A percentile compares a stretch with the other conserved stretches of the same genome.
These are phyloP conservation scores for Campylomormyrus numenius DNA, from an alignment of 2,113 vertebrate species.

Conservation along the genomic window DNA sequence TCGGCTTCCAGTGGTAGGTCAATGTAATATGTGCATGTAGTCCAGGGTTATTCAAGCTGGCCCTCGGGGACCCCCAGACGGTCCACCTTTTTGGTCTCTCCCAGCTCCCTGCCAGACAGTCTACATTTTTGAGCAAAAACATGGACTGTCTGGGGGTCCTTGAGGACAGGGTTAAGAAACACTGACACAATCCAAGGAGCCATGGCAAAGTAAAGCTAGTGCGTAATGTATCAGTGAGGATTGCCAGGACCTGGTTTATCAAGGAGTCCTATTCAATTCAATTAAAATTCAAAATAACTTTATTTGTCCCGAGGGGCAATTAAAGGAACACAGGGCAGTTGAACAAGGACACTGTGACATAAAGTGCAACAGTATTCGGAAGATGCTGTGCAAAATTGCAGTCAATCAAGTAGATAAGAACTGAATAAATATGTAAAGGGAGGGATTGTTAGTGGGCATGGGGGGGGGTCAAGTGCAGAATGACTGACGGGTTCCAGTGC, in stretches of 20 bases:
- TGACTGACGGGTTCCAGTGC: too few relatives aligned
- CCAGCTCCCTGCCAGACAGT: background rate
- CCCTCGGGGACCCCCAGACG: background rate
- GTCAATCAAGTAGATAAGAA: too few relatives aligned
- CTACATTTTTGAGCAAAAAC: background rate
- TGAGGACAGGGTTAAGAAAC: background rate
- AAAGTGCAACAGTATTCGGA: too few relatives aligned
- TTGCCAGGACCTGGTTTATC: background rate
- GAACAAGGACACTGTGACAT: too few relatives aligned
- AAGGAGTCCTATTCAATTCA: background rate
- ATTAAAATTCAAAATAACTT: too few relatives aligned
- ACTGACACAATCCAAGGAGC: background rate
- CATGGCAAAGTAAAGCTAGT: background rate
- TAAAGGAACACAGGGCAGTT: too few relatives aligned
- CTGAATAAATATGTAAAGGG: too few relatives aligned
- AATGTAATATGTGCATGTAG: background rate
- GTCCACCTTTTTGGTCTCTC: background rate
- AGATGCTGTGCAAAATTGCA: too few relatives aligned
- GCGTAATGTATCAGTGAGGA: background rate
- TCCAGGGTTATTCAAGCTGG: background rate
- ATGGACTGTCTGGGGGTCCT: background rate
- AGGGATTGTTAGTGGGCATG: too few relatives aligned
- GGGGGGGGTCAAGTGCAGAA: too few relatives aligned
- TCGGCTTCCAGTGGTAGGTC: slow-evolving; percentile 57
- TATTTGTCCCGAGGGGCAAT: too few relatives aligned